Percentiles rank a stretch among this genome's conserved stretches.
These are phyloP conservation scores for Trinectes maculatus DNA, from an alignment of 2,113 vertebrate genomes.

Conservation along the genomic window DNA sequence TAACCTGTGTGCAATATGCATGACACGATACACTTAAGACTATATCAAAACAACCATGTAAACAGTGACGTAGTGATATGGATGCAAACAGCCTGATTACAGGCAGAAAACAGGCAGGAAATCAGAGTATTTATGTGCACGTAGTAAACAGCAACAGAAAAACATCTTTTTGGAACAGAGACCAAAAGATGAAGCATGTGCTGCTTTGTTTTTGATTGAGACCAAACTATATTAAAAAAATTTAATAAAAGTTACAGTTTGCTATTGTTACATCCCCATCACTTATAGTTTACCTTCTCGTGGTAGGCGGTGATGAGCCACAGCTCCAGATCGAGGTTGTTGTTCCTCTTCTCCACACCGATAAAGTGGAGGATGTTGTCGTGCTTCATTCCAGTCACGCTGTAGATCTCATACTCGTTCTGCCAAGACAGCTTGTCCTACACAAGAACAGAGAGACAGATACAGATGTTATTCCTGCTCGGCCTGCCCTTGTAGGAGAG, in stretches of 20 bases:
- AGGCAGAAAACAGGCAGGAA: neutral
- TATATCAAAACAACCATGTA: neutral
- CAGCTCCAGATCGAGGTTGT: slow-evolving; percentile 93
- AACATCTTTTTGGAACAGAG: no score
- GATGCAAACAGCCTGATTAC: neutral
- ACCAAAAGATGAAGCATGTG: no score
- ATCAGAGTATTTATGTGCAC: slow-evolving; percentile 4
- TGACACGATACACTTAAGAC: neutral
- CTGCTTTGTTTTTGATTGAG: no score
- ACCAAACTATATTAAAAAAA: neutral
- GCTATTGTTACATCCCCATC: neutral
- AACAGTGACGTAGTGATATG: neutral
- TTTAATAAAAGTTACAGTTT: neutral
- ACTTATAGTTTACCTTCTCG: slow-evolving; percentile 86
- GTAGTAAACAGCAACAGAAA: no score
- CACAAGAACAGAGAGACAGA: neutral
- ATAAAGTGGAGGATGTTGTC: slow-evolving; percentile 96
- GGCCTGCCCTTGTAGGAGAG: neutral
- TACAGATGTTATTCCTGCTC: slow-evolving; percentile 8
- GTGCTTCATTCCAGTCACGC: slow-evolving; percentile 95
- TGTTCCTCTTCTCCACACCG: slow-evolving; percentile 94
- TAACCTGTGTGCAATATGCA: neutral
- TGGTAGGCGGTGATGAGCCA: slow-evolving; percentile 98
- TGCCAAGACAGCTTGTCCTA: slow-evolving; percentile 99
- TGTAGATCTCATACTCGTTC: slow-evolving; percentile 98